A percentile compares a stretch with the other conserved stretches of the same genome.
These are phyloP conservation scores for Epinotia ramella DNA, from an alignment of 2,888 invertebrate species.

Conservation along the genomic window DNA sequence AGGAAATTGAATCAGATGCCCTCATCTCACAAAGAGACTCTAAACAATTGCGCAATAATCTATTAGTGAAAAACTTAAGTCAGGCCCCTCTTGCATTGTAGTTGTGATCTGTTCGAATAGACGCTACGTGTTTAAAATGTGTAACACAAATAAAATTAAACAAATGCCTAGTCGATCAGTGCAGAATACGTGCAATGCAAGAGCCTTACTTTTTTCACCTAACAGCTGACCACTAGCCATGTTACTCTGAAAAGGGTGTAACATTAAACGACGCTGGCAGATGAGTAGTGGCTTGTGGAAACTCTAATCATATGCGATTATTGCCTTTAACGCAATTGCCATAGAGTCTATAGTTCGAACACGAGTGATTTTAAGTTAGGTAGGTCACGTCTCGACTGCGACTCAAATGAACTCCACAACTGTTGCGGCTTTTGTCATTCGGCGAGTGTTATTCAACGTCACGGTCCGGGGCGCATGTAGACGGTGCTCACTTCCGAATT, in stretches of 20 bases:
- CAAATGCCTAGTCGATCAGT: no score
- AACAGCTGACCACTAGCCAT: constrained; percentile 33
- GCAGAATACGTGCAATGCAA: no score
- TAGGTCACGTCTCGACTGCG: background rate
- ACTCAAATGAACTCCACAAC: background rate
- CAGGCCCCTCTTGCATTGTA: no score
- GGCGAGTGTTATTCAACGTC: constrained; percentile 46
- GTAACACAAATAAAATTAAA: no score
- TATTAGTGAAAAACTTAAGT: no score
- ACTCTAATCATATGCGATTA: background rate
- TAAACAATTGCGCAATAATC: constrained; percentile 13
- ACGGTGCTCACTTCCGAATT: constrained; percentile 75
- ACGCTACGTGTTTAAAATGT: no score
- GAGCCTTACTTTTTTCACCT: constrained; percentile 7
- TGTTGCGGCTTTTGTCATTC: constrained; percentile 26
- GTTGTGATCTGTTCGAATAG: no score
- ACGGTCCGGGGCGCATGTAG: constrained; percentile 64
- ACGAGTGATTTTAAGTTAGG: constrained; percentile 4
- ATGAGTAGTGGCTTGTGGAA: background rate
- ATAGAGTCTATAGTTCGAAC: background rate
- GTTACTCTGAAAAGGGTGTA: background rate
- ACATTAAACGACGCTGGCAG: background rate
- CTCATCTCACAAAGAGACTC: constrained; percentile 28
- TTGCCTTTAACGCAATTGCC: background rate
- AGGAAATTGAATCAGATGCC: constrained; percentile 18